Conservation (phyloP, 2,113 vertebrate genomes). For the Ptilorrhoa leucosticta region DNA sequence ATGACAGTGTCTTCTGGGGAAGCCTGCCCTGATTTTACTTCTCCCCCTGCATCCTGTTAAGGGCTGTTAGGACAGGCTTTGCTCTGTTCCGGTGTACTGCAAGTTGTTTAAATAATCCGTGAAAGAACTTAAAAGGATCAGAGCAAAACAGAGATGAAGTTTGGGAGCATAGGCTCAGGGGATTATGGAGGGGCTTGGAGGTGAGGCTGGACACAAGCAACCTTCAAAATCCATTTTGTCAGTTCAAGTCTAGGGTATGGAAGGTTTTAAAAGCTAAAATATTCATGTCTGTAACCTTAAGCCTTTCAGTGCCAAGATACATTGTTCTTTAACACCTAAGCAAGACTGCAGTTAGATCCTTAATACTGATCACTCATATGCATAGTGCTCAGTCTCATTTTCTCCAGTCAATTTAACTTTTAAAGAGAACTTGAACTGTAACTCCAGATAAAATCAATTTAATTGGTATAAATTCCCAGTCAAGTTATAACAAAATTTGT, state of each 20-base stretch:
- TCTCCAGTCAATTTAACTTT: not conserved
- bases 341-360: not conserved
- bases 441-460: not conserved
- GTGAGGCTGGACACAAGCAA: not conserved
- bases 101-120: not conserved
- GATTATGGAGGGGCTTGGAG: not conserved
- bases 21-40: not conserved
- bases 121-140: not conserved
- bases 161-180: not conserved
- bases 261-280: not conserved
- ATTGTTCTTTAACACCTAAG: not conserved
- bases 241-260: not conserved
- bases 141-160: not conserved
- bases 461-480: not conserved
- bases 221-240: not conserved
- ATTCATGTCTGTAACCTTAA: not conserved
- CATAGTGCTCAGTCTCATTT: not conserved
- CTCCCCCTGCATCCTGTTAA: not conserved
- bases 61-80: not conserved
- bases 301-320: not conserved
- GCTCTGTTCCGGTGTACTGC: not conserved
- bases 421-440: not conserved
- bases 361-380: not conserved
- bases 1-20: not conserved
- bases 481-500: not conserved